phyloP scores from a whole-genome alignment of 1,140 invertebrate genomes.

The Leguminivora glycinivorella region DNA sequence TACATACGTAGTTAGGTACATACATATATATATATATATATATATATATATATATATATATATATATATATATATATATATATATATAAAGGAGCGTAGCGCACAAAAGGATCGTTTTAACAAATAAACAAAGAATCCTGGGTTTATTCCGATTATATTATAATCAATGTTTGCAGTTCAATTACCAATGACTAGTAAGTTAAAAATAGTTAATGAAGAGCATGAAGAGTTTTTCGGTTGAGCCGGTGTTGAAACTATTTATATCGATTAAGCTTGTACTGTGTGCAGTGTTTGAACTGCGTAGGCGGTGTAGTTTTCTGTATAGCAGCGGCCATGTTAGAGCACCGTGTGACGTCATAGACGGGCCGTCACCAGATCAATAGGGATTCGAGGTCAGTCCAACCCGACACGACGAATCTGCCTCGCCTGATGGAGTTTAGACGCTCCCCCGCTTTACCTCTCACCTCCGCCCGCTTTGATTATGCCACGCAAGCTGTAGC shows the following conservation, averaged over 20 bases:
- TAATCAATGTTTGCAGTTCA: neutral
- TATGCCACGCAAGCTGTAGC: constrained; percentile 27
- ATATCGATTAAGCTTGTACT: constrained; percentile 17
- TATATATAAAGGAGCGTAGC: neutral
- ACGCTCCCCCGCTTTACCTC: constrained; percentile 33
- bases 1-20: too few species aligned
- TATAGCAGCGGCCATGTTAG: constrained; percentile 31
- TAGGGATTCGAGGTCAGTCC: constrained; percentile 55
- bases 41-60: too few species aligned
- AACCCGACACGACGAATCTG: constrained; percentile 44
- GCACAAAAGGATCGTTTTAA: neutral
- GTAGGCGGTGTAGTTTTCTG: constrained; percentile 26
- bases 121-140: neutral
- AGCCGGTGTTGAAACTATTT: constrained; percentile 1
- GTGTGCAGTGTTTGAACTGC: constrained; percentile 27
- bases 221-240: constrained; percentile 9
- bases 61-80: too few species aligned
- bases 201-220: neutral
- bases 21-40: too few species aligned
- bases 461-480: constrained; percentile 32
- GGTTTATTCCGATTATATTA: neutral
- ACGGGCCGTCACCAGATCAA: constrained; percentile 53
- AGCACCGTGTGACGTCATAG: constrained; percentile 43
- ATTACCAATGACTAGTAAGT: neutral
- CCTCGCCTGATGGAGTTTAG: constrained; percentile 40